Percentiles rank a stretch among this genome's conserved stretches.
Evolutionary conservation across 1,140 invertebrate species (phyloP).

Genomic region (Leptoteleia sp.): DNA sequence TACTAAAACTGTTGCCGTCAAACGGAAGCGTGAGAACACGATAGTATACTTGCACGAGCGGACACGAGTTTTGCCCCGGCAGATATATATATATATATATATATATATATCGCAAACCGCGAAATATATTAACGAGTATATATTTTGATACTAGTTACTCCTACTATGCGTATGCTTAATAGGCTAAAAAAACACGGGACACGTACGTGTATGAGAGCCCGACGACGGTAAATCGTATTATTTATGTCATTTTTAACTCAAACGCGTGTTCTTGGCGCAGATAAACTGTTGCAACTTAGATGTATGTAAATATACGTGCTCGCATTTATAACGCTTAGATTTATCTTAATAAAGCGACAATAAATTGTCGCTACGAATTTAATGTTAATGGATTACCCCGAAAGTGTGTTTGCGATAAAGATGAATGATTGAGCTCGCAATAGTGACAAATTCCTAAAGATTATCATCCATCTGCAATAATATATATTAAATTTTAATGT

Average conservation of each 20-base stretch:
- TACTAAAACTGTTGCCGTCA: slow-evolving; percentile 66
- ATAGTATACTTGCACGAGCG: slow-evolving; percentile 45
- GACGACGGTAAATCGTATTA: slow-evolving; percentile 37
- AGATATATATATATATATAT: slow-evolving; percentile 31
- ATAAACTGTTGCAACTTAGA: slow-evolving; percentile 26
- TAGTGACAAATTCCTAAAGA: too few relatives aligned
- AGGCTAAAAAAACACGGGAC: slow-evolving; percentile 39
- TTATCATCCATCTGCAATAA: too few relatives aligned
- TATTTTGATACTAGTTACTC: slow-evolving; percentile 62
- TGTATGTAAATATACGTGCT: slow-evolving; percentile 36
- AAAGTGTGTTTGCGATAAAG: too few relatives aligned
- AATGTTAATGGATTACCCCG: too few relatives aligned
- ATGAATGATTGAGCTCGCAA: too few relatives aligned
- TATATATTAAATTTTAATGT: too few relatives aligned
- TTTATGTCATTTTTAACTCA: slow-evolving; percentile 52
- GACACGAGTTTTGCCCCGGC: slow-evolving; percentile 16
- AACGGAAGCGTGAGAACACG: slow-evolving; percentile 73
- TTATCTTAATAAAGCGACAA: too few relatives aligned
- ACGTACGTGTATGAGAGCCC: slow-evolving; percentile 24
- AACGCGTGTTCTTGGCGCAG: slow-evolving; percentile 41
- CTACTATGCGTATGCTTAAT: slow-evolving; percentile 46
- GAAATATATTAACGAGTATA: slow-evolving; percentile 64
- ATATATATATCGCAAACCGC: slow-evolving; percentile 44
- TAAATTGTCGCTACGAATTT: too few relatives aligned
- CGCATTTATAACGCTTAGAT: slow-evolving; percentile 14